Conservation (phyloP, 2,888 invertebrate species). For the Taenaris catops region DNA sequence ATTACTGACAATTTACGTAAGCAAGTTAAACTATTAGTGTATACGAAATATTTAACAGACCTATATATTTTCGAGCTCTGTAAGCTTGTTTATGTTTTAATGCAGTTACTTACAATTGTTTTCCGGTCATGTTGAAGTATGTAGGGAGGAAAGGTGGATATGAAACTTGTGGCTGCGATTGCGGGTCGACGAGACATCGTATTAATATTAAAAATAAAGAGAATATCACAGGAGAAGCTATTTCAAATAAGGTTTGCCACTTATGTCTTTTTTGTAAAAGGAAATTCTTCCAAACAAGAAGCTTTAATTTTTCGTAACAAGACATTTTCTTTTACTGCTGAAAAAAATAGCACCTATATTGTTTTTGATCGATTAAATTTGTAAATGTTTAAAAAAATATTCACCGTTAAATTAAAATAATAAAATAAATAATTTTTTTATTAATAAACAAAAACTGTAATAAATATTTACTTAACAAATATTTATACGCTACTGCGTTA, state of each 20-base stretch:
- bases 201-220: constrained; percentile 85
- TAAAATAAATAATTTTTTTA: no score
- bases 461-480: not conserved
- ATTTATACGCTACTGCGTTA: constrained; percentile 1
- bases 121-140: constrained; percentile 58
- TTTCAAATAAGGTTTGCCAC: constrained; percentile 85
- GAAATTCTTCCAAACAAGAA: constrained; percentile 92
- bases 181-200: constrained; percentile 84
- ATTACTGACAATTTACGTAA: no score
- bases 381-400: no score
- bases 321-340: constrained; percentile 41
- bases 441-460: not conserved
- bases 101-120: constrained; percentile 62
- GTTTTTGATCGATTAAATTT: not conserved
- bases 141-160: constrained; percentile 62
- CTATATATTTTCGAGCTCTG: no score
- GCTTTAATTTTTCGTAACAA: constrained; percentile 80
- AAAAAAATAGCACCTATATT: constrained; percentile 6
- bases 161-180: constrained; percentile 53
- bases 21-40: no score
- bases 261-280: constrained; percentile 87
- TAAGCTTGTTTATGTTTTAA: no score
- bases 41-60: no score
- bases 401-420: not conserved
- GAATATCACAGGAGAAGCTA: constrained; percentile 85